A percentile compares a stretch with the other conserved stretches of the same genome.
phyloP scores from a whole-genome alignment of 2,113 vertebrate genomes.

The Nanorana parkeri region DNA sequence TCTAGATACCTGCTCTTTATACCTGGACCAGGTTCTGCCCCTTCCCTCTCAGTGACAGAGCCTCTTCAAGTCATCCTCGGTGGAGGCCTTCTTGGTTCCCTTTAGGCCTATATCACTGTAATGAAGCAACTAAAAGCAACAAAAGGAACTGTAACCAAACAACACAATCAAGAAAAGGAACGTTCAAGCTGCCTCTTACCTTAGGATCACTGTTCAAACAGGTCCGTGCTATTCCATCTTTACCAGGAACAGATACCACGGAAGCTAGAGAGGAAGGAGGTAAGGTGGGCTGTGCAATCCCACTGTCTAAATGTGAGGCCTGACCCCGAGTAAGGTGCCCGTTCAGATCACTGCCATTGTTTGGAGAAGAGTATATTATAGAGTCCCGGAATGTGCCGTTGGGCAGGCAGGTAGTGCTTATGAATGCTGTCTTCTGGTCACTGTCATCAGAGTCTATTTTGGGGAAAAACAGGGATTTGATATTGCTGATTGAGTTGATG shows the following conservation, averaged over 20 bases:
- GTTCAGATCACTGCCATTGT: slow-evolving; percentile 74
- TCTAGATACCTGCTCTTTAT: no score
- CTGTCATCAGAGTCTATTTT: slow-evolving; percentile 90
- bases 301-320: slow-evolving; percentile 70
- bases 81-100: no score
- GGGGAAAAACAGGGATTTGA: slow-evolving; percentile 93
- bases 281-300: slow-evolving; percentile 64
- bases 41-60: no score
- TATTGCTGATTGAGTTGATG: slow-evolving; percentile 84
- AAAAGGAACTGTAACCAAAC: no score
- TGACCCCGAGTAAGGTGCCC: slow-evolving; percentile 70
- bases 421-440: slow-evolving; percentile 73
- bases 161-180: no score
- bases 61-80: no score
- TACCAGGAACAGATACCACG: slow-evolving; percentile 67
- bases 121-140: no score
- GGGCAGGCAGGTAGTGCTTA: slow-evolving; percentile 76
- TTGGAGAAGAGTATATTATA: slow-evolving; percentile 70
- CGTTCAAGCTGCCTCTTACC: slow-evolving; percentile 64
- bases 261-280: slow-evolving; percentile 65
- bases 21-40: no score
- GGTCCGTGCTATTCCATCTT: slow-evolving; percentile 67
- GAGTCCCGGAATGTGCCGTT: slow-evolving; percentile 77
- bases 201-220: slow-evolving; percentile 65
- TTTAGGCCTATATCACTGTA: no score